phyloP scores from a whole-genome alignment of 1,140 invertebrate species.

The Chelonus insularis region DNA sequence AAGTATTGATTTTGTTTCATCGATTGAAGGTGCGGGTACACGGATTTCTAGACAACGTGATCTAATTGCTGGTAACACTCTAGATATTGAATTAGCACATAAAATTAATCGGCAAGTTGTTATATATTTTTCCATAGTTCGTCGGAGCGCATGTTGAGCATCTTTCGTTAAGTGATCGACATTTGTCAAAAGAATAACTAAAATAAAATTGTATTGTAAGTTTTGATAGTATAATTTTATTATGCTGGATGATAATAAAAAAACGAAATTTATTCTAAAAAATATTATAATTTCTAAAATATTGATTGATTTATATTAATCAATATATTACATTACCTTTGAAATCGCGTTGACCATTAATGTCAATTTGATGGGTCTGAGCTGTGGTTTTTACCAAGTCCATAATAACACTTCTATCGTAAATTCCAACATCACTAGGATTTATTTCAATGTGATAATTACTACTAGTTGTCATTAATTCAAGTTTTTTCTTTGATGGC shows the following conservation, averaged over 20 bases:
- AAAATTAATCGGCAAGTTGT: constrained; percentile 93
- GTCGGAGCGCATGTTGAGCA: constrained; percentile 94
- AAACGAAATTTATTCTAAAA: too few species aligned
- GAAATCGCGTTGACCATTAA: constrained; percentile 84
- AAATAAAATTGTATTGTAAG: too few species aligned
- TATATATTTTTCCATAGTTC: constrained; percentile 99
- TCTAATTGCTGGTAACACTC: constrained; percentile 92
- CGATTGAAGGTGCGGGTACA: constrained; percentile 81
- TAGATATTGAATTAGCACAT: constrained; percentile 91
- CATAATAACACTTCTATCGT: constrained; percentile 96
- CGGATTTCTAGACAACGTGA: constrained; percentile 92
- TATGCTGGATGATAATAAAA: too few species aligned
- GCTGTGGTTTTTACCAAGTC: constrained; percentile 97
- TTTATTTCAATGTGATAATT: constrained; percentile 99
- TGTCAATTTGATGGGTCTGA: constrained; percentile 92
- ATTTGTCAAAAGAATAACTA: constrained; percentile 93
- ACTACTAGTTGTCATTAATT: constrained; percentile 92
- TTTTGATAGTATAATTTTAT: too few species aligned
- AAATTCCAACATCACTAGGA: constrained; percentile 96
- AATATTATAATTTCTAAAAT: constrained; percentile 1
- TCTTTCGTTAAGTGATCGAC: constrained; percentile 96
- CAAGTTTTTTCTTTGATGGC: constrained; percentile 96
- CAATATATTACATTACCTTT: constrained; percentile 69
- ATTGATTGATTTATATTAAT: constrained; percentile 4
- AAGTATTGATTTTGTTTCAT: constrained; percentile 76